Percentiles rank a stretch among this genome's conserved stretches.
Conservation (phyloP, 2,113 vertebrate species). For the Alethe castanea region DNA sequence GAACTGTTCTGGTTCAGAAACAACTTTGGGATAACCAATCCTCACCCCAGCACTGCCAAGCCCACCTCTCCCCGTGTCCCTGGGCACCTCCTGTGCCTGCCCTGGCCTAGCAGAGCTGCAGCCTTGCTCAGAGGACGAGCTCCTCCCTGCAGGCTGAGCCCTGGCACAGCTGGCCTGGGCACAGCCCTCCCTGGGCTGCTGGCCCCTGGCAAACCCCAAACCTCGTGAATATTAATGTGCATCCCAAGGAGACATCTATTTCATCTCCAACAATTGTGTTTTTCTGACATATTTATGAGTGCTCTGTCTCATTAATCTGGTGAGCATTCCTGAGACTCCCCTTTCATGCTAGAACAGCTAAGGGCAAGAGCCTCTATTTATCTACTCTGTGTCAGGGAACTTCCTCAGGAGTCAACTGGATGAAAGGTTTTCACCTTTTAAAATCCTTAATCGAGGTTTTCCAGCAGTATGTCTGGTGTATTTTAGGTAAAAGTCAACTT, state of each 20-base stretch:
- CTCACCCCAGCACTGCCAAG: neutral
- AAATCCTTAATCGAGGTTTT: conserved; percentile 56
- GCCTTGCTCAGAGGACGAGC: neutral
- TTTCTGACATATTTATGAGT: conserved; percentile 67
- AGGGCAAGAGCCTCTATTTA: conserved; percentile 65
- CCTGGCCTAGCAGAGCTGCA: neutral
- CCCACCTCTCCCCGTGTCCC: neutral
- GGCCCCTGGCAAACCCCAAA: neutral
- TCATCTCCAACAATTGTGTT: conserved; percentile 48
- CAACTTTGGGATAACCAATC: neutral
- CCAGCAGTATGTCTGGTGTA: conserved; percentile 16
- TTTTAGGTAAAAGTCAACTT: conserved; percentile 48
- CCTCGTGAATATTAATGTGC: neutral
- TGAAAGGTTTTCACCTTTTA: conserved; percentile 62
- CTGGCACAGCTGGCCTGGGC: neutral
- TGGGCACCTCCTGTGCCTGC: neutral
- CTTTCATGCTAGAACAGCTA: conserved; percentile 62
- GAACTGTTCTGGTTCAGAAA: neutral
- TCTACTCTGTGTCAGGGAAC: conserved; percentile 34
- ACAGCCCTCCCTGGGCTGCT: neutral
- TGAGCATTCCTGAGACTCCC: conserved; percentile 46
- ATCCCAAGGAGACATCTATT: conserved; percentile 27
- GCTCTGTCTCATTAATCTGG: conserved; percentile 62
- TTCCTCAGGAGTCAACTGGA: conserved; percentile 44
- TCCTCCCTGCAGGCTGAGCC: neutral